Evolutionary conservation across 2,888 invertebrate species (phyloP), one percentile per base, ranked within the genome.

Genomic region (Ennomos fuscantarius): DNA sequence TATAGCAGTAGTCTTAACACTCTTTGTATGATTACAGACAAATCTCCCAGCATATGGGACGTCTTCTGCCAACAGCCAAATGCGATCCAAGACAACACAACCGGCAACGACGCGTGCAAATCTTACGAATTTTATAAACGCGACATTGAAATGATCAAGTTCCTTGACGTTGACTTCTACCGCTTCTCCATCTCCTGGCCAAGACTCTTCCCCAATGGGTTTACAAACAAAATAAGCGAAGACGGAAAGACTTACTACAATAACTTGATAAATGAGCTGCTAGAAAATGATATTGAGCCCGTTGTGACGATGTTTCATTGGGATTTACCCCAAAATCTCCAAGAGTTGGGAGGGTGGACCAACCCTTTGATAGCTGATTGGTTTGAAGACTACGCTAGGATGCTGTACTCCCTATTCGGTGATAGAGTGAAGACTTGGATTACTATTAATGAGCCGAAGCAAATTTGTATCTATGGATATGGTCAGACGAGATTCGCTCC

Each of bases 171-270:
- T 0, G 79, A 93, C 44, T 92, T 90, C 65, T 94, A 94, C 70
- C 82, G 94, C 42, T 94, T 94, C 70, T 94, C 94, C 2, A 87
- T 94, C 56, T 93, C 94, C 0, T 96, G 96, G 95, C 78, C 94
- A 0, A 85, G 95, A 54, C 81, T 96, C 9, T 79, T 95, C 40
- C 95, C 95, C 0, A 91, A 82, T 39, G 95, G 94, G 2, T 90
- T 89, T 45, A 62, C 87, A 0, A 86, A 93, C 46, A 78, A 81
- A 42, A 79, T 94, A 13, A 96, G 94, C 72, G 73, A 91, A 65
- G 87, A 86, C 1, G 96, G 95, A 2, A 82, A 94, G 10, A 78
- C 89, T 32, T 95, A 95, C 76, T 96, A 96, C 78, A 94, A 94
- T 60, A 84, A 88, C 48, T 69, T 96, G 0, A 94, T 96, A 39